Percentiles rank a stretch among this genome's conserved stretches.
Conservation (phyloP, 2,113 vertebrate species). For the Collichthys lucidus region DNA sequence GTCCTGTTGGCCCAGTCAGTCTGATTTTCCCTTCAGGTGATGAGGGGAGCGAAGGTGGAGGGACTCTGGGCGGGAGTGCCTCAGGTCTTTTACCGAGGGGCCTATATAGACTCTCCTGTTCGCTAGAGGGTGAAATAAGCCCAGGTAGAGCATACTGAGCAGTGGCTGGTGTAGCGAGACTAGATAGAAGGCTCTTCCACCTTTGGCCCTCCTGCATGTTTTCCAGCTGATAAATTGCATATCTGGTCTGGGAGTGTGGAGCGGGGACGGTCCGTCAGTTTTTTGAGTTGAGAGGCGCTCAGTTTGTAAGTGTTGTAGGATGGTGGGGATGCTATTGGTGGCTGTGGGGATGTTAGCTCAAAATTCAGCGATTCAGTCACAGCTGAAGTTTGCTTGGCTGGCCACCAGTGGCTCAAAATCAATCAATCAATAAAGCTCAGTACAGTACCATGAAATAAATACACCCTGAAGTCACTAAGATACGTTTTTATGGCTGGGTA, state of each 20-base stretch:
- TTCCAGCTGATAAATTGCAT: conserved; percentile 80
- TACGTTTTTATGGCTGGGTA: conserved; percentile 10
- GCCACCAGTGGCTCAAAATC: conserved; percentile 40
- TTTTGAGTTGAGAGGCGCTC: conserved; percentile 58
- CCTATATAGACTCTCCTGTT: conserved; percentile 76
- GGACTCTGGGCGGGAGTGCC: conserved; percentile 74
- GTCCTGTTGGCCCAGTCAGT: conserved; percentile 77
- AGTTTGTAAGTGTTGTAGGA: conserved; percentile 56
- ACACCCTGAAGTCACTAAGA: conserved; percentile 2
- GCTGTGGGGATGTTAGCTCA: conserved; percentile 34
- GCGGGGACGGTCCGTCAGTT: conserved; percentile 57
- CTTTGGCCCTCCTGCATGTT: conserved; percentile 79
- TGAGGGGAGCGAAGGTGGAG: conserved; percentile 61
- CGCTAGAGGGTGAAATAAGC: conserved; percentile 85
- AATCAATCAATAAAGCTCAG: conserved; percentile 54
- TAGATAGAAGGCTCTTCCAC: conserved; percentile 73
- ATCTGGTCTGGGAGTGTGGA: conserved; percentile 66
- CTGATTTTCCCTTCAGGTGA: conserved; percentile 66
- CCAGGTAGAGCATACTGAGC: conserved; percentile 79
- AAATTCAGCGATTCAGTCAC: conserved; percentile 50
- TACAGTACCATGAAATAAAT: conserved; percentile 23
- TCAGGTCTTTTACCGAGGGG: conserved; percentile 71
- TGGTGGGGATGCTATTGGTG: conserved; percentile 36
- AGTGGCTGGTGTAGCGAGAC: conserved; percentile 73
- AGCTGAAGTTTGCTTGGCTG: conserved; percentile 53